Conservation (phyloP, 2,113 vertebrate genomes). For the Scolopax mira region DNA sequence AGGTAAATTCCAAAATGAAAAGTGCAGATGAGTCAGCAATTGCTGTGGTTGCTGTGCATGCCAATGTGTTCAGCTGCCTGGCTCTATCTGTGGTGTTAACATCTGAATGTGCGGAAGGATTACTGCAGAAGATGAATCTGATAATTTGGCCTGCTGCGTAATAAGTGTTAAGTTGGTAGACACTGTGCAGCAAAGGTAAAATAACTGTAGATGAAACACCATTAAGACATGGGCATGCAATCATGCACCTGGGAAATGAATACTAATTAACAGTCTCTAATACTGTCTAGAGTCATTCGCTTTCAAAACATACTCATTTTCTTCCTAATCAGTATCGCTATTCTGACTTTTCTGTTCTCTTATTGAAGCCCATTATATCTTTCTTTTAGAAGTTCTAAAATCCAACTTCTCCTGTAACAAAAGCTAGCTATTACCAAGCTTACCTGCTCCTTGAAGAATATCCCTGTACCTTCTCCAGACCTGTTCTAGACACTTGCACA, state of each 20-base stretch:
- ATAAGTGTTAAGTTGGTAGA: conserved; percentile 68
- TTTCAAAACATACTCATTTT: background rate
- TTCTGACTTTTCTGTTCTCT: background rate
- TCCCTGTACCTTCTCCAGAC: background rate
- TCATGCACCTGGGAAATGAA: background rate
- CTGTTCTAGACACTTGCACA: background rate
- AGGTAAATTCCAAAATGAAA: background rate
- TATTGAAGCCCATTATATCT: background rate
- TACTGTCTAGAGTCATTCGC: background rate
- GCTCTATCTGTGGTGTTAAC: background rate
- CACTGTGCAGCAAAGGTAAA: conserved; percentile 58
- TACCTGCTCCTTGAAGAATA: background rate
- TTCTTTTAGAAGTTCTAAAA: background rate
- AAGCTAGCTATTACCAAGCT: background rate
- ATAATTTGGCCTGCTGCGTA: conserved; percentile 74
- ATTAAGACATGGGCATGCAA: background rate
- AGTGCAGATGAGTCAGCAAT: background rate
- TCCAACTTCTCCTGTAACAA: background rate
- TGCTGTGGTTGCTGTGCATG: background rate
- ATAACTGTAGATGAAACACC: background rate
- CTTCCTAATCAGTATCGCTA: background rate
- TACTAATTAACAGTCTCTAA: background rate
- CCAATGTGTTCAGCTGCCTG: background rate
- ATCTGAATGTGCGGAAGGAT: conserved; percentile 46
- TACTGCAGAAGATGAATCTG: conserved; percentile 45